Evolutionary conservation across 2,113 vertebrate species (phyloP), one percentile per base, ranked within the genome.

Genomic region (Microtus pennsylvanicus): DNA sequence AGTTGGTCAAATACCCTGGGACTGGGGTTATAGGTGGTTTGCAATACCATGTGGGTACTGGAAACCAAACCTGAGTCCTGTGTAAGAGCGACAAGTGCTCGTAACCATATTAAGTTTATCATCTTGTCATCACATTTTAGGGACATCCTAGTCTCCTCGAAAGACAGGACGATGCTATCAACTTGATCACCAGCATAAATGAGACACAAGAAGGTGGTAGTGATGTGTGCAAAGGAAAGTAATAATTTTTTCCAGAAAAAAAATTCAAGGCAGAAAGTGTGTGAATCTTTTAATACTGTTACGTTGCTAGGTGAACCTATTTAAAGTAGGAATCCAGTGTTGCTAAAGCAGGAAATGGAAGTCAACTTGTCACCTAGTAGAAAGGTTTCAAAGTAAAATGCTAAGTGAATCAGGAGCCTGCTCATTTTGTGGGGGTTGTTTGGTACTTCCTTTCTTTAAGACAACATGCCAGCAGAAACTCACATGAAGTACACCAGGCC

Each of bases 351-450:
- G 61, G 50, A 47, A 80, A 76, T 45, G 2, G 28, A 94, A 95
- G 70, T 69, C 58, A 90, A 90, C 72, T 58, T 70, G 65, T 35
- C 17, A 93, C 16, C 80, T 77, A 28, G 26, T 13, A 6, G 85
- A 93, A 83, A 90, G 47, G 83, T 92, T 90, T 75, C 4, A 95
- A 89, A 92, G 58, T 86, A 91, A 92, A 93, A 91, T 89, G 38
- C 58, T 75, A 93, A 96, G 42, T 38, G 38, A 35, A 88, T 47
- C 38, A 55, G 33, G 24, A 94, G 4, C 3, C n/a, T 69, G 42
- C 38, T 89, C 16, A 1, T 26, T 30, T 45, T 85, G 38, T 47
- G 38, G 7, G 42, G 13, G 17, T 42, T 45, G 14, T 21, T 42
- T 65, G 81, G 8, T 61, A 55, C 55, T 63, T 63, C 17, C 24